Percentiles rank a stretch among this genome's conserved stretches.
phyloP scores from a whole-genome alignment of 2,888 invertebrate species.

The Polia nebulosa region DNA sequence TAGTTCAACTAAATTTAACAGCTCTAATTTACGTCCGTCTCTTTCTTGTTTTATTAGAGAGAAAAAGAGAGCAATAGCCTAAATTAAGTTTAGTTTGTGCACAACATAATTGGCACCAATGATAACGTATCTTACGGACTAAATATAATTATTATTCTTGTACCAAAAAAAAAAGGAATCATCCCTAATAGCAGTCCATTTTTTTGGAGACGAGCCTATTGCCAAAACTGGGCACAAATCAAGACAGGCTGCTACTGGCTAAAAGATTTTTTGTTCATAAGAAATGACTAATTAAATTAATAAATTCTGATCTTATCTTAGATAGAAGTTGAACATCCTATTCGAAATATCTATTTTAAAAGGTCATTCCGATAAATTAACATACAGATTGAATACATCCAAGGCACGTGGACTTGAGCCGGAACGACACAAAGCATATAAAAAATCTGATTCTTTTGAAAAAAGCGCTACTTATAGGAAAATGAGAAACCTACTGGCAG shows the following conservation, averaged over 20 bases:
- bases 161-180: no score
- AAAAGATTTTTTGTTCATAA: background rate
- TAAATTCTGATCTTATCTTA: conserved; percentile 9
- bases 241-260: background rate
- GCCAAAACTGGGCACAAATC: background rate
- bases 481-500: no score
- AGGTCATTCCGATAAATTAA: conserved; percentile 2
- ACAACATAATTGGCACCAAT: no score
- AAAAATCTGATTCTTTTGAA: background rate
- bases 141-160: no score
- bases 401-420: background rate
- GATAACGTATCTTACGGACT: no score
- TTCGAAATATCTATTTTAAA: conserved; percentile 23
- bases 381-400: background rate
- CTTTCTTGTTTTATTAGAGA: no score
- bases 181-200: background rate
- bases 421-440: background rate
- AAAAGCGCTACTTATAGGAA: background rate
- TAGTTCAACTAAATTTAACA: no score
- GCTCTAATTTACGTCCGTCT: no score
- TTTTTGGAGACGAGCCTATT: no score
- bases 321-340: conserved; percentile 32
- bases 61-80: no score
- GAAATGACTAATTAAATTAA: background rate
- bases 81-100: no score